Evolutionary conservation across 2,797 vertebrate genomes (phyloP).

Genomic region (Luscinia megarhynchos): DNA sequence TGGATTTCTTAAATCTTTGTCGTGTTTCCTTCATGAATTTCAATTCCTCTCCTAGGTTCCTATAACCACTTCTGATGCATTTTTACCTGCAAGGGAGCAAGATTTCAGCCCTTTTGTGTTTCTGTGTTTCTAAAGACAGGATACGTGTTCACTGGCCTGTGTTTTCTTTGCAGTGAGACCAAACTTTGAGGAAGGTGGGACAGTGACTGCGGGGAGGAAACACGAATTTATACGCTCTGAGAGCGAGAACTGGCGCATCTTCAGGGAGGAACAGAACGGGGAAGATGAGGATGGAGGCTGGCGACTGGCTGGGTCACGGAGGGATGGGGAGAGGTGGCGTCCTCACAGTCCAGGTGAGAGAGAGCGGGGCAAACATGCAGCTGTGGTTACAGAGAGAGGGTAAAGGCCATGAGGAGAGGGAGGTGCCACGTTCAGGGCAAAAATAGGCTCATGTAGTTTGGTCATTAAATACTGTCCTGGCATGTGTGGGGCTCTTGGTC

Average conservation of each 20-base stretch:
- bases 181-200: slow-evolving; percentile 91
- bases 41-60: background rate
- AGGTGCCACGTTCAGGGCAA: background rate
- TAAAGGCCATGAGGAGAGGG: background rate
- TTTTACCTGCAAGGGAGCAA: background rate
- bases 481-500: background rate
- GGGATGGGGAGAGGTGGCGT: slow-evolving; percentile 91
- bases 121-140: background rate
- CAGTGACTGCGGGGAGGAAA: slow-evolving; percentile 85
- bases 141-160: background rate
- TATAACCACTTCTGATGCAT: background rate
- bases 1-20: background rate
- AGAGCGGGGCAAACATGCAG: background rate
- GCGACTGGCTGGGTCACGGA: slow-evolving; percentile 86
- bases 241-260: slow-evolving; percentile 95
- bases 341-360: slow-evolving; percentile 91
- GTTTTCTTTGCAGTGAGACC: slow-evolving; percentile 84
- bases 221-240: slow-evolving; percentile 96
- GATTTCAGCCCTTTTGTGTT: background rate
- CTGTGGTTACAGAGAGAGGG: background rate
- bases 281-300: slow-evolving; percentile 92
- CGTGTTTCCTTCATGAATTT: background rate
- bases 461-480: background rate
- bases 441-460: fast-evolving
- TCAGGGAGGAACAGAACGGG: slow-evolving; percentile 93